Evolutionary conservation across 2,888 invertebrate genomes (phyloP), one percentile per base, ranked within the genome.

Genomic region (Tanypteryx hageni): DNA sequence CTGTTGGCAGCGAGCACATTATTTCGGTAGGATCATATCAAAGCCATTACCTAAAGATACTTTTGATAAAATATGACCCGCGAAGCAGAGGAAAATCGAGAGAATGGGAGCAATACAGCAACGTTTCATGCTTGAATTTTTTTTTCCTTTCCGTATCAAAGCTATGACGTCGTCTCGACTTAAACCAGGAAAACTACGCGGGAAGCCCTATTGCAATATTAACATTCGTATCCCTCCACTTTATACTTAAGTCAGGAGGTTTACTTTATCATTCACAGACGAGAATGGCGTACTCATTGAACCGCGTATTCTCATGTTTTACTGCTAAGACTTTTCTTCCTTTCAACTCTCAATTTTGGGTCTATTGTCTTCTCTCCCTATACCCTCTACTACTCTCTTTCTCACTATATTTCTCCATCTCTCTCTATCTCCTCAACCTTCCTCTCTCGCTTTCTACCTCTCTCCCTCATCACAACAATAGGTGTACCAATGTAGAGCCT

Each of bases 301-400:
- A 31, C 64, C 58, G 31, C 68, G 89, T 64, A 68, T 64, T 86
- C 64, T 68, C 89, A 64, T 64, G 64, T 64, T 89, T 89, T 89
- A 89, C 89, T 89, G 89, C 89, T 64, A 68, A 89, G 89, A 89
- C 61, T 44, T 64, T 59, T 56, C 89, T 61, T 89, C 22, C 89
- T 58, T 76, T 44, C 64, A 10, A 16, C 89, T 31, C 64, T 64
- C 31, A 27, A n/a, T 89, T 58, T 64, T 64, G 64, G 11, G 7
- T n/a, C 68, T 64, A 44, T 89, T 89, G 89, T 89, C 13, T 86
- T 61, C 86, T 86, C 61, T 64, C 64, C 22, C 22, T 27, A 27
- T 27, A 76, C 27, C 0, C 76, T 27, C 58, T 11, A 18, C 59
- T n/a, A 0, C 0, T 27, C 59, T 16, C 27, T 59, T 16, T 3